Conservation (phyloP, 2,113 vertebrate species). For the Myrmophylax atrothorax region DNA sequence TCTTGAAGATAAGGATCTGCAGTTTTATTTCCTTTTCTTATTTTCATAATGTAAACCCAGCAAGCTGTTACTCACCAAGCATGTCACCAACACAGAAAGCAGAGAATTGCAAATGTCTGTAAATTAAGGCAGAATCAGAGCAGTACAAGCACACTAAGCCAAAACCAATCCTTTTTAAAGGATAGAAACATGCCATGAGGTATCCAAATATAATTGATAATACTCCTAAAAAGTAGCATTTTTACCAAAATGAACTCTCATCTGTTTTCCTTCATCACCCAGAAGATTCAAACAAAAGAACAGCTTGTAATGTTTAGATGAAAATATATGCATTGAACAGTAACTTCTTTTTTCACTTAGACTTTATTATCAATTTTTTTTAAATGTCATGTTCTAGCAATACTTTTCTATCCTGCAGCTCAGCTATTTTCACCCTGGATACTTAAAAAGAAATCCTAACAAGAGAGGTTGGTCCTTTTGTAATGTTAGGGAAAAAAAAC, state of each 20-base stretch:
- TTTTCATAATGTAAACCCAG: conserved; percentile 28
- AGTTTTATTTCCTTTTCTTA: conserved; percentile 33
- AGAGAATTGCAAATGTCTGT: conserved; percentile 19
- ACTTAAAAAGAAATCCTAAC: conserved; percentile 40
- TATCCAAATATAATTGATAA: conserved; percentile 20
- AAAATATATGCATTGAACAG: background rate
- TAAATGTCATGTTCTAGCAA: background rate
- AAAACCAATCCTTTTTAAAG: conserved; percentile 35
- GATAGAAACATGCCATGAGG: background rate
- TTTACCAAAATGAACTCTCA: background rate
- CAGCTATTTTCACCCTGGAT: background rate
- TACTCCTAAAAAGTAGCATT: conserved; percentile 14
- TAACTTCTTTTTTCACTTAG: background rate
- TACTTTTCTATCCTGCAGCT: background rate
- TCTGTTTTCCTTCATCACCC: background rate
- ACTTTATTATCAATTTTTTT: background rate
- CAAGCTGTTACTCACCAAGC: conserved; percentile 37
- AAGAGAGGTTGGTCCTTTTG: background rate
- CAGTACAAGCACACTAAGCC: background rate
- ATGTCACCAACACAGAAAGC: background rate
- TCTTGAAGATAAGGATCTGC: background rate
- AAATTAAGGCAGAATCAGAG: conserved; percentile 38
- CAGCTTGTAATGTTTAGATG: background rate
- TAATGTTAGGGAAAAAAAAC: background rate
- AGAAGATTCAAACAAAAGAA: conserved; percentile 17